Evolutionary conservation across 2,113 vertebrate species (phyloP), one percentile per base, ranked within the genome.

Genomic region (Hippocampus abdominalis): DNA sequence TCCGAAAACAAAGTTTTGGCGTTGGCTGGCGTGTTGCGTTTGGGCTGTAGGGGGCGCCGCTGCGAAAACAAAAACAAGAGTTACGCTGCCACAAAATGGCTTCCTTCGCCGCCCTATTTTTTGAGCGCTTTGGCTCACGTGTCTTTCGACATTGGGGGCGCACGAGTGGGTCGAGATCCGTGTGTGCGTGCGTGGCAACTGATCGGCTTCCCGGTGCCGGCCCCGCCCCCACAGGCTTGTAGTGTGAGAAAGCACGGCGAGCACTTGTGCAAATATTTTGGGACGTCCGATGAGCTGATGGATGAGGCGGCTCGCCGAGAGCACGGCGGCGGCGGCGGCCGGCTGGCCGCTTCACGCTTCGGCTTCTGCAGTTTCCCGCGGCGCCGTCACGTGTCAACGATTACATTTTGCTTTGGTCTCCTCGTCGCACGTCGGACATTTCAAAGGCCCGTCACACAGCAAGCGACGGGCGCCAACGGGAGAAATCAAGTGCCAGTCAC

Each of bases 231-330:
- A 64, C 10, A 16, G 51, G 18, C 32, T 48, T 20, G 76, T 64
- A 73, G 74, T 84, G 79, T 84, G 74, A 87, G 84, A 84, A 85
- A 84, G 81, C 79, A 77, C 32, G 27, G 69, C 59, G 16, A 27
- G 51, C 54, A 29, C 80, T 77, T 87, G 75, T 84, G 65, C 53
- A 88, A 89, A 89, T 84, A 88, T 86, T 85, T 77, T 85, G 72
- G 1, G 12, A 78, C 72, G 73, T 73, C 73, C 32, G 72, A 84
- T 85, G 72, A 70, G 44, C 71, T 81, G 85, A 88, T 86, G 88
- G 84, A 87, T 74, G 75, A 71, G 56, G 29, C 27, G 42, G 54
- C 75, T 13, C 11, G 25, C 69, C 72, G 77, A 71, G 72, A 77
- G 66, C 74, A 42, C 15, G 29, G 2, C 64, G 15, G 71, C 66